phyloP scores from a whole-genome alignment of 2,113 vertebrate species.

The Dicaeum eximium region DNA sequence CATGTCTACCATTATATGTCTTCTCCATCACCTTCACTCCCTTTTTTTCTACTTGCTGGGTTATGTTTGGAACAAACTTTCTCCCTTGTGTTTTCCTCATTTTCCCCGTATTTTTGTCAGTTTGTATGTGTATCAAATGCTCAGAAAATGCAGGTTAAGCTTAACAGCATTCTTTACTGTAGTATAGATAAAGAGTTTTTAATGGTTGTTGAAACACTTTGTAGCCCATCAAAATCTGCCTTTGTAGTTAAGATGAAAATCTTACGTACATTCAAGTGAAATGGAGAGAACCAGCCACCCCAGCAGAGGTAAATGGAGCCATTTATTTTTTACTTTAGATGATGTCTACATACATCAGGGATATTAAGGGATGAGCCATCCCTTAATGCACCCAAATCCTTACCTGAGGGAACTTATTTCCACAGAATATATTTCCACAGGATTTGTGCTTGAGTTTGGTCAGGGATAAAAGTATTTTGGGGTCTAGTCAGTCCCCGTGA shows the following conservation, averaged over 20 bases:
- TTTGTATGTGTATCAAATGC: not conserved
- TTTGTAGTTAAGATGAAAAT: not conserved
- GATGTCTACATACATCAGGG: not conserved
- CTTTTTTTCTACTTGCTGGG: not conserved
- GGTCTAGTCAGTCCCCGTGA: not conserved
- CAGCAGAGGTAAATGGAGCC: not conserved
- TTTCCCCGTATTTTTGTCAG: not conserved
- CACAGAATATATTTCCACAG: not conserved
- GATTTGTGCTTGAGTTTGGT: not conserved
- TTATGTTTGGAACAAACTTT: not conserved
- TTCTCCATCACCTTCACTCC: not conserved
- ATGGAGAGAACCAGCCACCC: not conserved
- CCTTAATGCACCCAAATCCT: not conserved
- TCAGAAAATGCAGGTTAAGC: not conserved
- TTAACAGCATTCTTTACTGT: not conserved
- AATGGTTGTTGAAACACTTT: not conserved
- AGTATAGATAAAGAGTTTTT: not conserved
- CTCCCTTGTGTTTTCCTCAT: not conserved
- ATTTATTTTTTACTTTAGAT: not conserved
- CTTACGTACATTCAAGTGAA: not conserved
- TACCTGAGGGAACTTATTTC: not conserved
- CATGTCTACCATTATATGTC: not conserved
- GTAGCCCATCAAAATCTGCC: not conserved
- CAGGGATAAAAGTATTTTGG: not conserved
- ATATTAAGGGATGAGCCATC: too few relatives aligned